Base-by-base conservation (phyloP, 1,140 invertebrate genomes). In the Eubasilissa regina region DNA sequence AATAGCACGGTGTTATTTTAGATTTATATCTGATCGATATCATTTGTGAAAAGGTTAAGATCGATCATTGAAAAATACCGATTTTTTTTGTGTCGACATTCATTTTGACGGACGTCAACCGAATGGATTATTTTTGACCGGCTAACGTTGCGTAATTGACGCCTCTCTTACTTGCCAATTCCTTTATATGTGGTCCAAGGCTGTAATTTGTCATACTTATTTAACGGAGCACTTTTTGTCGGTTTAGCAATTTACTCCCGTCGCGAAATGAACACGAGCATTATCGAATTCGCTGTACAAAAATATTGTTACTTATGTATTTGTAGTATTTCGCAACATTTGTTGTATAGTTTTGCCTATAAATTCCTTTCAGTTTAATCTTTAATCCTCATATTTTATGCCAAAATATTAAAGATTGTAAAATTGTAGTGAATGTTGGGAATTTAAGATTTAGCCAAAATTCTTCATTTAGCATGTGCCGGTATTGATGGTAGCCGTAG, bases 121-220 rank as follows among this genome's bases (percentile, higher is more conserved):
- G 19, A 55, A 55, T 13, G 51, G 17, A 9, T 73, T n/a, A 15
- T 53, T 66, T 53, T 66, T 19, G 19, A 47, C 19, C 74, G 13
- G 43, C 55, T 48, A 75, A 64, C 19, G 35, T 75, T 60, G 35
- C 43, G 12, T 62, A 75, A 77, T n/a, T 77, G 75, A 66, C 60
- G 75, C 15, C 75, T 66, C 75, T 77, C 47, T 45, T 51, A 47
- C 60, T 77, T 19, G 48, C 58, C 47, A 66, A 66, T 68, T 77
- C 60, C 47, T 51, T 58, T 53, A 15, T 43, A 77, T 64, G 47
- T 77, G 75, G 75, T 77, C 75, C 75, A 77, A 77, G 75, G 75
- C 60, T 77, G 45, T 35, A 43, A 77, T 53, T 77, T 77, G 75
- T 77, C 43, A 66, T 56, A 17, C 51, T 74, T 15, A 58, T 77